Conservation (phyloP, 2,888 invertebrate species). For the Asteroscopus sphinx region DNA sequence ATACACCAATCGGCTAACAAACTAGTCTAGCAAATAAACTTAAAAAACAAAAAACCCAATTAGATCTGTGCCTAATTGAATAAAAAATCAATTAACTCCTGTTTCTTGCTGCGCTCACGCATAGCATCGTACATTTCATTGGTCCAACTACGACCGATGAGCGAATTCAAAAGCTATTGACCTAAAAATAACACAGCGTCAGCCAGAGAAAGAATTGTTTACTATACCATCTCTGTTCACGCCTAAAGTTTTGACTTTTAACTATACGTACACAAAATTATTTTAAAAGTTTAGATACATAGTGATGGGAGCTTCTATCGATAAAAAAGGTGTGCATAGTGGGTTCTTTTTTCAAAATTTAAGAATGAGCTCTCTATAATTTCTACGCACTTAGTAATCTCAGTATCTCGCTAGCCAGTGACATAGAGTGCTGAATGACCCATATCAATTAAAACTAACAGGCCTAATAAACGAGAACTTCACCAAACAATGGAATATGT, state of each 20-base stretch:
- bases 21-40: slow-evolving; percentile 24
- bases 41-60: slow-evolving; percentile 22
- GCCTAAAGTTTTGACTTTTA: slow-evolving; percentile 59
- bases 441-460: no score
- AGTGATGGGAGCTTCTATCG: slow-evolving; percentile 43
- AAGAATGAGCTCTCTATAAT: background rate
- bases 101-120: slow-evolving; percentile 64
- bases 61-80: slow-evolving; percentile 20
- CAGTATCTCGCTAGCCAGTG: slow-evolving; percentile 5
- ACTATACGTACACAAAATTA: slow-evolving; percentile 45
- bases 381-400: background rate
- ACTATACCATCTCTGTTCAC: slow-evolving; percentile 66
- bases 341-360: slow-evolving; percentile 6
- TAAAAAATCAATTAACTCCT: slow-evolving; percentile 31
- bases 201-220: slow-evolving; percentile 77
- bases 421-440: no score
- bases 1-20: background rate
- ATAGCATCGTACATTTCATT: slow-evolving; percentile 66
- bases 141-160: slow-evolving; percentile 74
- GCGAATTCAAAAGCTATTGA: slow-evolving; percentile 83
- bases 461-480: background rate
- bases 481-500: slow-evolving; percentile 10
- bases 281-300: slow-evolving; percentile 26
- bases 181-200: slow-evolving; percentile 80
- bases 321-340: slow-evolving; percentile 1